Percentiles rank a stretch among this genome's conserved stretches.
These are phyloP conservation scores for Trachelus tabidus DNA, from an alignment of 2,888 invertebrate genomes.

Conservation along the genomic window DNA sequence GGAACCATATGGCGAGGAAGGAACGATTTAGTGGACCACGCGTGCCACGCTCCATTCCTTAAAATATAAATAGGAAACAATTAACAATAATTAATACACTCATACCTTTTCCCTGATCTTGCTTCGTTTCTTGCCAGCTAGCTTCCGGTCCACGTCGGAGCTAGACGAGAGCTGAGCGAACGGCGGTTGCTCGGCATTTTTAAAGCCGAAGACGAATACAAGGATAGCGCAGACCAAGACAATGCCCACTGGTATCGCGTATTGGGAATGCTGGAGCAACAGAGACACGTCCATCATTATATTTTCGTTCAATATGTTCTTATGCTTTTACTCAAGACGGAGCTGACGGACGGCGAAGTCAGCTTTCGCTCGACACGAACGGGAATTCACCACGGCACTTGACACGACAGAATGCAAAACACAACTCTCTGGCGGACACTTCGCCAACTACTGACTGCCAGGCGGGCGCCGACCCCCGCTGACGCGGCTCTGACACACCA, in stretches of 20 bases:
- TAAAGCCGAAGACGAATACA: conserved; percentile 84
- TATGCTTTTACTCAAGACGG: not conserved
- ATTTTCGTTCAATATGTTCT: not conserved
- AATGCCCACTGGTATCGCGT: conserved; percentile 71
- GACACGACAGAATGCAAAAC: conserved; percentile 30
- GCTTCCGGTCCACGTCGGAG: conserved; percentile 75
- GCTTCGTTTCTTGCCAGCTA: conserved; percentile 73
- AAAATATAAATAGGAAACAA: conserved; percentile 44
- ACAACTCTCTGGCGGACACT: conserved; percentile 34
- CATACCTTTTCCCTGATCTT: conserved; percentile 79
- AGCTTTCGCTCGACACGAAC: conserved; percentile 11
- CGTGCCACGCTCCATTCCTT: not conserved
- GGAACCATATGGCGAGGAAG: conserved; percentile 34
- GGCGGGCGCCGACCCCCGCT: conserved; percentile 52
- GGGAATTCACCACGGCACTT: conserved; percentile 8
- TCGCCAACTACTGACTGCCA: conserved; percentile 42
- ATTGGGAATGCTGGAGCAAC: conserved; percentile 63
- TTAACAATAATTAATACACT: conserved; percentile 55
- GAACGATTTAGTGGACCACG: not conserved
- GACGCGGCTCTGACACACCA: conserved; percentile 55
- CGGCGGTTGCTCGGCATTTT: conserved; percentile 83
- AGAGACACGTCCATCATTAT: conserved; percentile 52
- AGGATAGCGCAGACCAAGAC: conserved; percentile 79
- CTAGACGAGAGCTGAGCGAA: conserved; percentile 77
- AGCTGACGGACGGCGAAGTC: conserved; percentile 33